Evolutionary conservation across 2,797 vertebrate genomes (phyloP), one percentile per base, ranked within the genome.

Genomic region (Scleropages formosus): DNA sequence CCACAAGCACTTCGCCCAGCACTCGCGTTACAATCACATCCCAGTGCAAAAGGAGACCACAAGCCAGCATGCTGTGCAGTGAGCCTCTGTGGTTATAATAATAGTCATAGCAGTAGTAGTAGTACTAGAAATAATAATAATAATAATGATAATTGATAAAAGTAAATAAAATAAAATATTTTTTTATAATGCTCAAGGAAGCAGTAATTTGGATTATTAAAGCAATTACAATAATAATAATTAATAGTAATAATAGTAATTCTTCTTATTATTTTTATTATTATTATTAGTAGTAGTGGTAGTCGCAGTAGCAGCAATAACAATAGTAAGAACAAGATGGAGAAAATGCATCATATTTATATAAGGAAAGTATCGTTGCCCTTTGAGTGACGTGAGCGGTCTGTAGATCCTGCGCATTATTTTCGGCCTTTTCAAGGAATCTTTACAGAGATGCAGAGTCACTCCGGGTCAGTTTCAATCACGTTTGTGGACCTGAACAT

Each of bases 141-240:
- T 39, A 39, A 39, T 39, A 39, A 39, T 39, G 39, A 39, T 39
- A 39, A 39, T 2, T n/a, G n/a, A n/a, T n/a, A n/a, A n/a, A n/a
- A n/a, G n/a, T n/a, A n/a, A n/a, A n/a, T n/a, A n/a, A n/a, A n/a
- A n/a, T n/a, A n/a, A n/a, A n/a, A n/a, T 58, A 44, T 22, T 58
- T 53, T 59, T 75, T 60, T 18, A 10, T 24, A 67, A 70, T 76
- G 75, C 75, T 62, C 24, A 24, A 22, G 46, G 68, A 72, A 70
- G 59, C 60, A 26, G 75, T 76, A 62, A 76, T 76, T 76, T 51
- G 68, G 68, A 70, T 76, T 76, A 76, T 63, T 2, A 39, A 2
- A 39, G 39, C 6, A 39, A 39, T 2, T 39, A 39, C 2, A 39
- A 39, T 39, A 39, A 6, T 39, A 39, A 39, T 39, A 39, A 39